Base-by-base conservation (phyloP, 1,140 invertebrate species). In the Sarcophaga peregrina region DNA sequence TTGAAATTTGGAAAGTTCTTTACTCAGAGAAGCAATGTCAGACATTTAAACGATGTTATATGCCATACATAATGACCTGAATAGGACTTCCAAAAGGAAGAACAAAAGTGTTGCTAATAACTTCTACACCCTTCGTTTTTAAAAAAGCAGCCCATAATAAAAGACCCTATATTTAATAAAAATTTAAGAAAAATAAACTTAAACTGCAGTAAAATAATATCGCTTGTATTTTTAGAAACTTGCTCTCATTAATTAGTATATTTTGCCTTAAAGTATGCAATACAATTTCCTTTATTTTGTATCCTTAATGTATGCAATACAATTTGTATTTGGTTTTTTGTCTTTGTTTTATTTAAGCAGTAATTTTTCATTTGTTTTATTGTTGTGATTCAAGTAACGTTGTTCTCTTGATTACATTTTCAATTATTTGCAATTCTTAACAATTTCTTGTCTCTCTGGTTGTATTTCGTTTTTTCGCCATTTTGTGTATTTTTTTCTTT, bases 321-420 rank as follows among this genome's bases (percentile, higher is more conserved):
- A 25, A 68, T 68, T 52, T 13, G 8, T 52, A 45, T 11, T 8
- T 74, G 37, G 45, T 5, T 74, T 45, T 45, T 11, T 74, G 11
- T 37, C 1, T 37, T 78, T 78, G 47, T 10, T 50, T 50, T 78
- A 52, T 52, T 68, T 68, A 2, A 10, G 10, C 48, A 50, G 25
- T 37, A 37, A 8, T 45, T 74, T 15, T 25, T 13, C 0, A 45
- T 37, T 25, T 46, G 68, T 20, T 37, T 37, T 1, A 37, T 37
- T 37, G 25, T 74, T 10, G 7, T 48, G 74, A 7, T 20, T 8
- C 15, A n/a, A 50, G 75, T 78, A 20, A 25, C 75, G 25, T 78
- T 78, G 75, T 78, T 52, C 25, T 50, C 20, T 78, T 78, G 47
- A 78, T 78, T 52, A 78, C 75, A 78, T 78, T 78, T 78, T 78